Conservation (phyloP, 2,113 vertebrate species). For the Zosterops borbonicus region DNA sequence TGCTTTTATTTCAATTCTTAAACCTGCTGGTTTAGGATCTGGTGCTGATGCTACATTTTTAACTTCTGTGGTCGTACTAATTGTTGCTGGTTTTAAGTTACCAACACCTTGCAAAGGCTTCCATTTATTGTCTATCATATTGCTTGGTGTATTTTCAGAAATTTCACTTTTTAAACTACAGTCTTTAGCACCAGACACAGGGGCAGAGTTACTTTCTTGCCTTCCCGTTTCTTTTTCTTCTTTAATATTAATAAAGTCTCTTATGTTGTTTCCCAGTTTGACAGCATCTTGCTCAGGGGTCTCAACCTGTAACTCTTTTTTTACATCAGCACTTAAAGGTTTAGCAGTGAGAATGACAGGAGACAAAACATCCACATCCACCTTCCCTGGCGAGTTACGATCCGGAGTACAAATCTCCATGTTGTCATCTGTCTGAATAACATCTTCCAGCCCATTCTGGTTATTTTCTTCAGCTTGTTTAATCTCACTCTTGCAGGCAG, state of each 20-base stretch:
- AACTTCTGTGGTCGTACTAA: not conserved
- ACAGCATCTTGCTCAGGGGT: not conserved
- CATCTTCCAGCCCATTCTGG: constrained; percentile 43
- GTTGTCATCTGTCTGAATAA: constrained; percentile 79
- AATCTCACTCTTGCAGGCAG: constrained; percentile 7
- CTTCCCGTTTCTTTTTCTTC: not conserved
- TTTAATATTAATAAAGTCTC: not conserved
- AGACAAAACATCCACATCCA: constrained; percentile 56
- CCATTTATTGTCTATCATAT: constrained; percentile 84
- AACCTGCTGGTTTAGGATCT: constrained; percentile 76
- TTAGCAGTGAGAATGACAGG: constrained; percentile 7
- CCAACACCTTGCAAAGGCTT: constrained; percentile 87
- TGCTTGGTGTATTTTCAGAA: constrained; percentile 23
- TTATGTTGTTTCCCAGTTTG: not conserved
- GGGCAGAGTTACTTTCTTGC: not conserved
- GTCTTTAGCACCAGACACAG: constrained; percentile 9
- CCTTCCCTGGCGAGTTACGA: constrained; percentile 69
- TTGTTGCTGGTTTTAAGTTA: constrained; percentile 47
- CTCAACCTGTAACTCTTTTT: constrained; percentile 11
- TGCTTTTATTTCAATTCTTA: constrained; percentile 95
- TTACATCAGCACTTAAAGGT: not conserved
- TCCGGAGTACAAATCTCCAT: constrained; percentile 92
- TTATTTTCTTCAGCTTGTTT: constrained; percentile 45
- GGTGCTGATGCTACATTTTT: constrained; percentile 60
- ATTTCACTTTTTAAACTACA: constrained; percentile 38